Evolutionary conservation across 2,888 invertebrate species (phyloP).

Genomic region (Spicauda simplicius): DNA sequence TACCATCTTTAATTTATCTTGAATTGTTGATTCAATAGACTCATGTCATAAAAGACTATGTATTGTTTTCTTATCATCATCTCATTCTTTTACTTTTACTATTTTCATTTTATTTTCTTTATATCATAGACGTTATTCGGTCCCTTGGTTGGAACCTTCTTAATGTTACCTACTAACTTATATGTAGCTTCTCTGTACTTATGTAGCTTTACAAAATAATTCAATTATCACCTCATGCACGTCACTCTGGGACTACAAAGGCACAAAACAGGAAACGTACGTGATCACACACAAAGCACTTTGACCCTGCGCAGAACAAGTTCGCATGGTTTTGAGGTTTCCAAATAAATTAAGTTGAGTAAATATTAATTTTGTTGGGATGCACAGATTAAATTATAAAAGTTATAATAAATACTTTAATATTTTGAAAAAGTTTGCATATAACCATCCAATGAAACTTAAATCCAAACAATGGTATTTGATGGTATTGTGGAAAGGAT

Average conservation of each 20-base stretch:
- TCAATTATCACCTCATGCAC: neutral
- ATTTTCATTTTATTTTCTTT: too few relatives aligned
- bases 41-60: too few relatives aligned
- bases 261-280: slow-evolving; percentile 1
- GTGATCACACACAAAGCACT: slow-evolving; percentile 14
- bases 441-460: too few relatives aligned
- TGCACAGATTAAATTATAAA: neutral
- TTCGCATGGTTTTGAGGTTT: slow-evolving; percentile 22
- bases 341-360: slow-evolving; percentile 5
- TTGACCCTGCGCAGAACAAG: slow-evolving; percentile 17
- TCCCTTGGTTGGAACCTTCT: neutral
- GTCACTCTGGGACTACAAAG: slow-evolving; percentile 13
- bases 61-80: too few relatives aligned
- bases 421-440: too few relatives aligned
- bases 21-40: too few relatives aligned
- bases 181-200: neutral
- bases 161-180: neutral
- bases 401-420: neutral
- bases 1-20: too few relatives aligned
- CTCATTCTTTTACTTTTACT: too few relatives aligned
- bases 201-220: neutral
- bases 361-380: neutral
- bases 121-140: neutral
- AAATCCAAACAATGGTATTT: too few relatives aligned
- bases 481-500: too few relatives aligned